Evolutionary conservation across 2,113 vertebrate species (phyloP).

Genomic region (Odocoileus hemionus): DNA sequence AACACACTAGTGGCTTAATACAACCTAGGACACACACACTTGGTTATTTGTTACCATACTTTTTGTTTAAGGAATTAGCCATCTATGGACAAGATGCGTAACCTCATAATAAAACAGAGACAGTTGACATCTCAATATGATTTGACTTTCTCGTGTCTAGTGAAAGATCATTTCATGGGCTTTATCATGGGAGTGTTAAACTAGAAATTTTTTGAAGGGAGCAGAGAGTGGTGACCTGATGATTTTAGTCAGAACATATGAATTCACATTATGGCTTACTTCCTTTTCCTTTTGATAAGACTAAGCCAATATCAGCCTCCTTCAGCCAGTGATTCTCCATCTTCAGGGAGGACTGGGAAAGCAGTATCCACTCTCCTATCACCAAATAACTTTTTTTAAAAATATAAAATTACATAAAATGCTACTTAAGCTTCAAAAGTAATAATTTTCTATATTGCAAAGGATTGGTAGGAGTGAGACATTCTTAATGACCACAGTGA

Average conservation of each 20-base stretch:
- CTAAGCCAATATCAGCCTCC: neutral
- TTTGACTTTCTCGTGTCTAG: neutral
- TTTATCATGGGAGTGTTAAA: neutral
- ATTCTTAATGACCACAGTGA: neutral
- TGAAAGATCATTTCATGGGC: neutral
- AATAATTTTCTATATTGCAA: neutral
- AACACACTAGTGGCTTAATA: neutral
- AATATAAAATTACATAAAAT: neutral
- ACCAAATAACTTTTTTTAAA: neutral
- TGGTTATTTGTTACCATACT: constrained; percentile 28
- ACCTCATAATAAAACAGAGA: neutral
- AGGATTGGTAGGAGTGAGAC: neutral
- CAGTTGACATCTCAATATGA: neutral
- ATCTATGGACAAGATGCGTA: neutral
- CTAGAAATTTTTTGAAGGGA: neutral
- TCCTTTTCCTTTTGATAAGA: neutral
- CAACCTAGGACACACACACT: neutral
- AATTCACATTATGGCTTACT: neutral
- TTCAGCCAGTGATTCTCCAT: neutral
- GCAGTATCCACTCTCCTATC: neutral
- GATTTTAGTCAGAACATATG: neutral
- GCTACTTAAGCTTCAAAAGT: neutral
- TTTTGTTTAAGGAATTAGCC: neutral
- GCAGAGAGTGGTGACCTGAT: neutral
- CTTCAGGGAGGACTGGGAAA: neutral